Base-by-base conservation (phyloP, 2,888 invertebrate genomes). In the Zhengitettix transpicula region DNA sequence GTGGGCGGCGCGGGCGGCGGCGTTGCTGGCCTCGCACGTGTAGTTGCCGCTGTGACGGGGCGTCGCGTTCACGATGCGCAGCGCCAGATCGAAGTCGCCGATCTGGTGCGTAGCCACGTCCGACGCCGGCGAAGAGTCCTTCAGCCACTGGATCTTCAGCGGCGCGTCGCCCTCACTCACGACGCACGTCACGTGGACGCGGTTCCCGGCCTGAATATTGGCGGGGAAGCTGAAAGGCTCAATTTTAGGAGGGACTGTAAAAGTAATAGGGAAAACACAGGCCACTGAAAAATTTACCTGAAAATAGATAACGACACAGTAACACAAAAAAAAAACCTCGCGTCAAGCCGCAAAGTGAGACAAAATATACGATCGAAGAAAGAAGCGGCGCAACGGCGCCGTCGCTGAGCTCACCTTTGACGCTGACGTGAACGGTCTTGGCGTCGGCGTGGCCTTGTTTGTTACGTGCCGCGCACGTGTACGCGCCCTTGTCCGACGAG, bases 141-240 rank as follows among this genome's bases (percentile, higher is more conserved):
- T 82, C 55, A 79, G 75, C 83, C 83, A 83, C 62, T 76, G 75
- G 69, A 83, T 79, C 67, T 75, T 75, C 67, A 83, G 75, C 63
- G 83, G 83, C 67, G 81, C 75, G 72, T 82, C 83, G 66, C 83
- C 81, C 67, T 78, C 77, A 66, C 75, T 77, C 70, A 79, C 78
- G 68, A 80, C 77, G 71, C 80, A 80, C 71, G 79, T 79, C 68
- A 80, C 74, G 71, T 78, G 78, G 66, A 78, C 78, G 67, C 80
- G 77, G 71, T 79, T 79, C 67, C 79, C 80, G 70, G 78, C 78
- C 71, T 78, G 78, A 69, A 80, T 72, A 73, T 79, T 78, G 69
- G 78, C 77, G 68, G 81, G 79, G 74, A 83, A 83, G 69, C 75
- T 75, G 73, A 83, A 83, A 69, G 81, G 79, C 71, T 82, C 81